Evolutionary conservation across 2,888 invertebrate species (phyloP).

Genomic region (Mechanitis mazaeus): DNA sequence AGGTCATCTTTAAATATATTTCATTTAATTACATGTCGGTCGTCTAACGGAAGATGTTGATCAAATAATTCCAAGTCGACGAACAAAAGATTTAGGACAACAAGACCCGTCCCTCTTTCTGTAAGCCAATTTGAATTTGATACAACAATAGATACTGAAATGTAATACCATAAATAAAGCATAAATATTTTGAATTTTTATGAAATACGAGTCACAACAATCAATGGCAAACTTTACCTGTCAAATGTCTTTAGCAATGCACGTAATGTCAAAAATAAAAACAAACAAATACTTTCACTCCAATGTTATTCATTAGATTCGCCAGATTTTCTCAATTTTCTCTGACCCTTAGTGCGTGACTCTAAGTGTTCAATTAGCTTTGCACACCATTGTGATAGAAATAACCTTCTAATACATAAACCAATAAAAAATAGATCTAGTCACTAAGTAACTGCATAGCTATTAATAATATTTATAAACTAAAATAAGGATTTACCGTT

Average conservation of each 20-base stretch:
- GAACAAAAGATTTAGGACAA: conserved; percentile 47
- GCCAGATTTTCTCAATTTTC: conserved; percentile 61
- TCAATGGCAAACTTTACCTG: no score
- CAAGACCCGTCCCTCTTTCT: conserved; percentile 42
- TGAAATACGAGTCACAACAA: no score
- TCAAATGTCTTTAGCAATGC: no score
- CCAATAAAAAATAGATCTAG: no score
- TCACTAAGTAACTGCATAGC: no score
- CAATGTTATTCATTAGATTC: conserved; percentile 46
- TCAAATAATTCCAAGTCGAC: conserved; percentile 30
- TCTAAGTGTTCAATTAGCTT: conserved; percentile 17
- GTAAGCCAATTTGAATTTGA: conserved; percentile 31
- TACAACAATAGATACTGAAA: conserved; percentile 13
- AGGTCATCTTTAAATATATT: not conserved
- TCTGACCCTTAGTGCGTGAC: conserved; percentile 56
- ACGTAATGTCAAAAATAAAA: not conserved
- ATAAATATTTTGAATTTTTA: conserved; percentile 9
- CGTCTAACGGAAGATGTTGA: conserved; percentile 35
- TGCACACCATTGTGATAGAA: conserved; percentile 6
- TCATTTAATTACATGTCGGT: conserved; percentile 17
- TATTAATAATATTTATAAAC: no score
- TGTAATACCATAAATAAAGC: conserved; percentile 8
- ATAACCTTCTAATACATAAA: not conserved
- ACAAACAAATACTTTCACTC: conserved; percentile 23
- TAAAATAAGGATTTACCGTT: no score